Evolutionary conservation across 2,888 invertebrate species (phyloP).

Genomic region (Baronia brevicornis): DNA sequence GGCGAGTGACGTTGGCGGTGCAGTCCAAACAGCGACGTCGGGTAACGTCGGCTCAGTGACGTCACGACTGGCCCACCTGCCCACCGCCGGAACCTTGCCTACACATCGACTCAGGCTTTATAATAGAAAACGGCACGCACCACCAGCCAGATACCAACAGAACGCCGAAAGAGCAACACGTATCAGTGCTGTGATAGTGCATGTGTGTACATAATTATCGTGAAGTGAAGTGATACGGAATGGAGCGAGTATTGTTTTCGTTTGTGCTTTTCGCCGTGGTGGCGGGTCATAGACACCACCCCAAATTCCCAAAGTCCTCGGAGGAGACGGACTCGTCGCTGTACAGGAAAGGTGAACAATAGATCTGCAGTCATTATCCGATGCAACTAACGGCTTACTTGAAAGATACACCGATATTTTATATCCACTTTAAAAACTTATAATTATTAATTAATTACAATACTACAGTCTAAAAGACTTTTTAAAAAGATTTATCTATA

Average conservation of each 20-base stretch:
- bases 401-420: slow-evolving; percentile 8
- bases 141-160: slow-evolving; percentile 46
- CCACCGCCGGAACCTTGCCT: slow-evolving; percentile 28
- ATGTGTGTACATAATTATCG: slow-evolving; percentile 15
- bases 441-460: no score
- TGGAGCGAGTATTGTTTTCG: slow-evolving; percentile 51
- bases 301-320: slow-evolving; percentile 44
- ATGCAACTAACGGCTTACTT: slow-evolving; percentile 25
- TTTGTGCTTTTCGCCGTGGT: slow-evolving; percentile 42
- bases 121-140: slow-evolving; percentile 45
- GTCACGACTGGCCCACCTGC: slow-evolving; percentile 38
- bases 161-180: slow-evolving; percentile 50
- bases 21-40: slow-evolving; percentile 31
- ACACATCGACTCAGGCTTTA: slow-evolving; percentile 52
- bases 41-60: slow-evolving; percentile 26
- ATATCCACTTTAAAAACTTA: not conserved
- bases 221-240: slow-evolving; percentile 33
- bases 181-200: slow-evolving; percentile 22
- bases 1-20: slow-evolving; percentile 26
- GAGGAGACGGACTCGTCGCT: slow-evolving; percentile 30
- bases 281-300: slow-evolving; percentile 42
- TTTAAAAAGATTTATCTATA: no score
- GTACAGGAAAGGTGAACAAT: slow-evolving; percentile 41
- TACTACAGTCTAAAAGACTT: no score
- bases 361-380: slow-evolving; percentile 16